These are phyloP conservation scores for Cathartes aura DNA, from an alignment of 2,113 vertebrate species.

Conservation along the genomic window DNA sequence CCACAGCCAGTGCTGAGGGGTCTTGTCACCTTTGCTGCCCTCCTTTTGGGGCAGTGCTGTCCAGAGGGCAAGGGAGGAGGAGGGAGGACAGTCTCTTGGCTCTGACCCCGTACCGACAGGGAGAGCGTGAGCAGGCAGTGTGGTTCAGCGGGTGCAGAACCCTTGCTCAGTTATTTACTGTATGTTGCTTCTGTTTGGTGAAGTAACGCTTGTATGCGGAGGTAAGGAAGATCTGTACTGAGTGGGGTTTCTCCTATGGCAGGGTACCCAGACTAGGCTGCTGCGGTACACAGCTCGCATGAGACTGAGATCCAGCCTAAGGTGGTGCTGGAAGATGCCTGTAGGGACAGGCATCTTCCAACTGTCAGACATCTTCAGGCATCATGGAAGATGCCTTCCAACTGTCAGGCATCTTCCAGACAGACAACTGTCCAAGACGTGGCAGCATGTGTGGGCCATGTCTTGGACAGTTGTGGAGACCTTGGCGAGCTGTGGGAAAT, in stretches of 20 bases:
- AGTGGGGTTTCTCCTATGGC: neutral
- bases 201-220: neutral
- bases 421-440: too few relatives aligned
- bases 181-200: accelerated
- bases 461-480: neutral
- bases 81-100: neutral
- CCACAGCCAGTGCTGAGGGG: neutral
- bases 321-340: neutral
- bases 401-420: too few relatives aligned
- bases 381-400: too few relatives aligned
- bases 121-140: accelerated
- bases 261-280: neutral
- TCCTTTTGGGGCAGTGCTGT: neutral
- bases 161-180: neutral
- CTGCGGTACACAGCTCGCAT: accelerated
- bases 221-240: neutral
- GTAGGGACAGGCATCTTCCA: neutral
- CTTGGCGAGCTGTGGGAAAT: neutral
- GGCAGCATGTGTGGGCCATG: accelerated
- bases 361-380: too few relatives aligned
- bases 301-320: neutral
- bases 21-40: neutral
- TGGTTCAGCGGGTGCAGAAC: neutral
- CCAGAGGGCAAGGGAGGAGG: neutral
- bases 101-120: accelerated